Evolutionary conservation across 2,888 invertebrate genomes (phyloP).

Genomic region (Ephialtes manifestator): DNA sequence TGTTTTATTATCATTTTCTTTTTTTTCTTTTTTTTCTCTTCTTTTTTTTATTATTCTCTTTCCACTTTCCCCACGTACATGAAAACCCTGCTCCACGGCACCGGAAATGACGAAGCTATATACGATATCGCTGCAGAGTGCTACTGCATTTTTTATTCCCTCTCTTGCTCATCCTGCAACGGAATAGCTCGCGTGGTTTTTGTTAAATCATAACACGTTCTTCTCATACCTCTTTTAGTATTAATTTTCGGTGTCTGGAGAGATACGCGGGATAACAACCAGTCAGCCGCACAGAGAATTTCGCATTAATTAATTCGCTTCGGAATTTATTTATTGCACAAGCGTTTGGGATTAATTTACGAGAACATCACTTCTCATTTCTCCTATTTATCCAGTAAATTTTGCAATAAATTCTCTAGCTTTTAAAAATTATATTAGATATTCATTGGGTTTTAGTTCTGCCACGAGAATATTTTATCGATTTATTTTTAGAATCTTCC

Average conservation of each 20-base stretch:
- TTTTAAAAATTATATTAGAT: not conserved
- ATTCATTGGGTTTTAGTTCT: not conserved
- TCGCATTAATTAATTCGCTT: conserved; percentile 27
- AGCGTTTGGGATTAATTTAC: conserved; percentile 11
- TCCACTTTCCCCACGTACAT: conserved; percentile 24
- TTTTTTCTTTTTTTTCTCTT: conserved; percentile 11
- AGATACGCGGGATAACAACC: not conserved
- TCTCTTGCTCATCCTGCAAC: not conserved
- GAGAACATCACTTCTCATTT: conserved; percentile 11
- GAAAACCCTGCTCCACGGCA: conserved; percentile 22
- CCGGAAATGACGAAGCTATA: conserved; percentile 45
- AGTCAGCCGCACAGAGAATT: conserved; percentile 1
- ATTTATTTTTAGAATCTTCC: not conserved
- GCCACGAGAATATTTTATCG: not conserved
- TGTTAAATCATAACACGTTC: conserved; percentile 46
- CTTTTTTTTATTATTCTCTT: conserved; percentile 2
- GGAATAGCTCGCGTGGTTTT: conserved; percentile 31
- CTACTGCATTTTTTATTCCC: conserved; percentile 34
- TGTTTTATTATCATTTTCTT: conserved; percentile 6
- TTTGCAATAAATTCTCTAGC: not conserved
- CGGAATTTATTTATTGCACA: conserved; percentile 27
- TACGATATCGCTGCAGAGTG: conserved; percentile 29
- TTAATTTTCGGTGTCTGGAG: conserved; percentile 35
- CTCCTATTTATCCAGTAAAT: not conserved
- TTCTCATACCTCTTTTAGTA: conserved; percentile 19